These are phyloP conservation scores for Pandemis corylana DNA, from an alignment of 2,888 invertebrate species.

Conservation along the genomic window DNA sequence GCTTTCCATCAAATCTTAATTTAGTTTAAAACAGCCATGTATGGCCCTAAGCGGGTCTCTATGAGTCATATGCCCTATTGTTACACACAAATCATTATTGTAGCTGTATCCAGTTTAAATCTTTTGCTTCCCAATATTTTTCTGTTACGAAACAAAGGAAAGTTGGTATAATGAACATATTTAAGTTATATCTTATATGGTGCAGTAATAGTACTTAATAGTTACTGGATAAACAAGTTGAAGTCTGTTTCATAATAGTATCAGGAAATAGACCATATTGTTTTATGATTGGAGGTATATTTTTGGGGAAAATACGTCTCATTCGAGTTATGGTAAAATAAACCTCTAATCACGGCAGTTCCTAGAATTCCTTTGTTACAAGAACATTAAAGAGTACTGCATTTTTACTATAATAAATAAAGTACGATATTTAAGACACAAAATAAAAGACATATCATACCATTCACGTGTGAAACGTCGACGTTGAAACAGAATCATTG, in stretches of 20 bases:
- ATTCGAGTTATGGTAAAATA: neutral
- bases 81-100: neutral
- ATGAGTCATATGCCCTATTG: constrained; percentile 14
- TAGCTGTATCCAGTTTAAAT: constrained; percentile 1
- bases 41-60: neutral
- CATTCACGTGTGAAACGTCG: constrained; percentile 11
- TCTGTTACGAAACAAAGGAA: constrained; percentile 37
- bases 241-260: neutral
- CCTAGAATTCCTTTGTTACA: constrained; percentile 35
- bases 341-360: neutral
- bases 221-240: neutral
- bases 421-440: neutral
- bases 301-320: neutral
- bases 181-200: neutral
- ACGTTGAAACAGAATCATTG: neutral
- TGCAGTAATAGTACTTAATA: neutral
- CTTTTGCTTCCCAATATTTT: neutral
- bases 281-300: neutral
- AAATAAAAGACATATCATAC: constrained; percentile 13
- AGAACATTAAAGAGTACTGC: neutral
- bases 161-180: neutral
- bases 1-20: neutral
- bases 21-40: neutral
- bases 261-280: neutral
- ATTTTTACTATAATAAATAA: neutral